Conservation (phyloP, 2,888 invertebrate species). For the Drosophila maculinotata region DNA sequence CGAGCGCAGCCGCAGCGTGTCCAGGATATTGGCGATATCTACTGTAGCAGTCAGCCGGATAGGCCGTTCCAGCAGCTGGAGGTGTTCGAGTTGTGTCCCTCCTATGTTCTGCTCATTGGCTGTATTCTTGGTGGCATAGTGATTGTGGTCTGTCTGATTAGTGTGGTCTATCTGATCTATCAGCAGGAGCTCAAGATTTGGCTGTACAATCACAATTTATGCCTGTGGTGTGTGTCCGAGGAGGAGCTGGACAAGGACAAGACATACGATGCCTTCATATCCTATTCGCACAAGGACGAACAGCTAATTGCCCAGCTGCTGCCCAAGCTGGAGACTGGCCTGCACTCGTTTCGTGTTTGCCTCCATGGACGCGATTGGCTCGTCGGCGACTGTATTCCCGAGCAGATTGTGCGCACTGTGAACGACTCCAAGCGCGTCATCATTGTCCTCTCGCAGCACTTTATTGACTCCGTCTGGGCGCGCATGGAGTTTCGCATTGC, state of each 20-base stretch:
- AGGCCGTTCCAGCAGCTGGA: constrained; percentile 69
- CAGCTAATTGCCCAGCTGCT: constrained; percentile 88
- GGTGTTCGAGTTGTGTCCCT: constrained; percentile 85
- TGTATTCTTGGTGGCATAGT: constrained; percentile 85
- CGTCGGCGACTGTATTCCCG: constrained; percentile 90
- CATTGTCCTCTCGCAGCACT: constrained; percentile 89
- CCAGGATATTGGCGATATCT: constrained; percentile 63
- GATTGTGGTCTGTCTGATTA: constrained; percentile 83
- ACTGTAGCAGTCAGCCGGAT: constrained; percentile 52
- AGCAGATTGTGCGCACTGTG: constrained; percentile 89
- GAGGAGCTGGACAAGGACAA: constrained; percentile 88
- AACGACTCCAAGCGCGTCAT: constrained; percentile 89
- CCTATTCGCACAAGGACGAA: constrained; percentile 91
- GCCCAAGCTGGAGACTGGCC: constrained; percentile 88
- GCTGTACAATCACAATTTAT: constrained; percentile 87
- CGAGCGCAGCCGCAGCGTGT: constrained; percentile 83
- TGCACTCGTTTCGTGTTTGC: constrained; percentile 88
- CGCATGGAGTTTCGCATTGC: constrained; percentile 90
- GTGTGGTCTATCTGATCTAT: constrained; percentile 86
- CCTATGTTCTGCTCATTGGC: constrained; percentile 78
- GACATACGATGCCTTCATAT: constrained; percentile 91
- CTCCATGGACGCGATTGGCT: constrained; percentile 90
- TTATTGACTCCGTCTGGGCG: constrained; percentile 91
- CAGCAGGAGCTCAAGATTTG: constrained; percentile 88
- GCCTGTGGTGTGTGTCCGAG: constrained; percentile 88